Evolutionary conservation across 2,888 invertebrate species (phyloP), one percentile per base, ranked within the genome.

Genomic region (Ophonus ardosiacus): DNA sequence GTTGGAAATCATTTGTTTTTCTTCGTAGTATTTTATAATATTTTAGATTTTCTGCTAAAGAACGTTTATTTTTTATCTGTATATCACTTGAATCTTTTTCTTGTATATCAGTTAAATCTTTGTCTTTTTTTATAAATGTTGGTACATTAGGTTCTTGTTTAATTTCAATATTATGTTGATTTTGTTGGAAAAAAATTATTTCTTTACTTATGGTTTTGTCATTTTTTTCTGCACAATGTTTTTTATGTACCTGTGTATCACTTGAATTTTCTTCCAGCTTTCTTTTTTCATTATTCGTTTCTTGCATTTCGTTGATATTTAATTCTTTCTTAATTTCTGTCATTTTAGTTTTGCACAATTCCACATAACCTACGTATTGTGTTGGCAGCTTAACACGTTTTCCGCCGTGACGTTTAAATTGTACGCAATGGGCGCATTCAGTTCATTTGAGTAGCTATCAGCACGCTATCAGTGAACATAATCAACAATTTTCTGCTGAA

Each of bases 241-340:
- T 51, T 51, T 51, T 51, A 51, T 13, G 6, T 51, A 51, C 43
- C 1, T 57, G 82, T 57, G 68, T 82, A 40, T 82, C 82, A 51
- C 51, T 65, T 17, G 15, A 6, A 59, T 21, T 21, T 24, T 63
- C 43, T 24, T 63, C 43, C 10, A 51, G 13, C 43, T 51, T 51
- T 51, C 43, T 51, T 51, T 51, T 51, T 51, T 51, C 43, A 51
- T 10, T 8, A 51, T 51, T 13, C 8, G 43, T 13, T 13, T 38
- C 31, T 68, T 6, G 8, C 40, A n/a, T 21, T 68, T 38, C n/a
- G 31, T 68, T 17, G 7, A 38, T 43, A 74, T 51, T 17, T 10
- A 74, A 18, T 74, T 43, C 71, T 74, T 74, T 13, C 18, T 17
- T 7, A 17, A 18, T 43, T 74, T 74, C 15, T 74, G 71, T 40